phyloP scores from a whole-genome alignment of 2,113 vertebrate species.

The Machaerirhynchus nigripectus region DNA sequence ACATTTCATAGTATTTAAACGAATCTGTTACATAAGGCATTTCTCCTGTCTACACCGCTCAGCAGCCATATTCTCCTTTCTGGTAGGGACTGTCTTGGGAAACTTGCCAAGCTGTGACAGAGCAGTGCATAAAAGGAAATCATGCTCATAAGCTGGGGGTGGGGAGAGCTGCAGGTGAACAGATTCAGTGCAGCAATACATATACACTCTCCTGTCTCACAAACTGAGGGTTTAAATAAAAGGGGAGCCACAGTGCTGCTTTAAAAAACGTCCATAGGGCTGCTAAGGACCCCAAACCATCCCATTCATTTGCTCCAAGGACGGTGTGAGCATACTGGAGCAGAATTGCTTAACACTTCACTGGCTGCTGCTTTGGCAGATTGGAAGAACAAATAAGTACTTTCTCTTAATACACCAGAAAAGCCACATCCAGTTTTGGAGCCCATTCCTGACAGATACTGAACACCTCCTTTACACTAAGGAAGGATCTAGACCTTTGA shows the following conservation, averaged over 20 bases:
- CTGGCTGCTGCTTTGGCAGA: not conserved
- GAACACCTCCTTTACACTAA: not conserved
- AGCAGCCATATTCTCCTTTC: constrained; percentile 47
- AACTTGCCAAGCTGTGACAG: constrained; percentile 58
- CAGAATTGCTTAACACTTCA: not conserved
- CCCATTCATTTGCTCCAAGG: not conserved
- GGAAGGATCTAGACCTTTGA: not conserved
- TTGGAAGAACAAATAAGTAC: not conserved
- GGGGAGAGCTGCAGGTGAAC: constrained; percentile 50
- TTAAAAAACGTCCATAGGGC: not conserved
- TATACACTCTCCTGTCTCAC: not conserved
- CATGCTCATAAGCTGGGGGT: constrained; percentile 17
- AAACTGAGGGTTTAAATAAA: not conserved
- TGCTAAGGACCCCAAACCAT: not conserved
- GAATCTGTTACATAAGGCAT: constrained; percentile 17
- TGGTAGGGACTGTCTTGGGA: constrained; percentile 51
- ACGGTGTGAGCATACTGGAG: not conserved
- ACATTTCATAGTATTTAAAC: constrained; percentile 26
- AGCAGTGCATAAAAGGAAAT: constrained; percentile 48
- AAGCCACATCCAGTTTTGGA: not conserved
- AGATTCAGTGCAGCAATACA: not conserved
- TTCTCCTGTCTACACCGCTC: not conserved
- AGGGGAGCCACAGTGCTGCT: not conserved
- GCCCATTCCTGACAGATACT: not conserved
- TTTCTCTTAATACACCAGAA: not conserved